Conservation (phyloP, 2,888 invertebrate genomes). For the Matsumyia berberina region DNA sequence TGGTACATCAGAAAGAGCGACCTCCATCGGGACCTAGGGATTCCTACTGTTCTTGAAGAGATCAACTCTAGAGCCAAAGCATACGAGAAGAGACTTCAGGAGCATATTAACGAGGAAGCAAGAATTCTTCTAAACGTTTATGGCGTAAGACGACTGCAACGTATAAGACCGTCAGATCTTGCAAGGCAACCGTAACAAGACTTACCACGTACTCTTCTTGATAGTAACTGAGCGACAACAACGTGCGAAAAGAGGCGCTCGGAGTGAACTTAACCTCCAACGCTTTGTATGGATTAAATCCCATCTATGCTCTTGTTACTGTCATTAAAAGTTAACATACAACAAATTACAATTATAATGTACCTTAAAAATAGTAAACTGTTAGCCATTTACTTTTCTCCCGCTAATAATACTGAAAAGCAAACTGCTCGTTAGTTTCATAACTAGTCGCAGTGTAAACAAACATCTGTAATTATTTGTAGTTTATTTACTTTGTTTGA, state of each 20-base stretch:
- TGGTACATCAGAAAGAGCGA: too few species aligned
- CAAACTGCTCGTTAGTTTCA: not conserved
- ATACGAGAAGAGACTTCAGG: not conserved
- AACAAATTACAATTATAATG: too few species aligned
- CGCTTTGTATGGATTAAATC: too few species aligned
- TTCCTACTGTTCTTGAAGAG: not conserved
- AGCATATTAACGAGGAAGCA: not conserved
- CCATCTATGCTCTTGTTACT: too few species aligned
- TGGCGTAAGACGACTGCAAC: not conserved
- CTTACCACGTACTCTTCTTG: not conserved
- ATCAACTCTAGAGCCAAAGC: not conserved
- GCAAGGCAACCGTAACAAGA: not conserved
- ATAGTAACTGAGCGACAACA: constrained; percentile 17
- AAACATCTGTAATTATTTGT: too few species aligned
- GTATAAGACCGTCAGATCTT: not conserved
- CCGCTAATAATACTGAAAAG: not conserved
- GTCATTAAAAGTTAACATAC: too few species aligned
- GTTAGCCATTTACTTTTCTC: not conserved
- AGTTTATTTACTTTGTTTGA: too few species aligned
- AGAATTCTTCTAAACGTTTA: constrained; percentile 4
- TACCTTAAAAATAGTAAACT: too few species aligned
- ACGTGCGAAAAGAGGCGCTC: constrained; percentile 11
- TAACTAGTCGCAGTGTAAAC: too few species aligned
- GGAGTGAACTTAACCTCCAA: constrained; percentile 2
- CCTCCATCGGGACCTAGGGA: not conserved